These are phyloP conservation scores for Palythoa grandis DNA, from an alignment of 92 coral and sea anemone species.

Conservation along the genomic window DNA sequence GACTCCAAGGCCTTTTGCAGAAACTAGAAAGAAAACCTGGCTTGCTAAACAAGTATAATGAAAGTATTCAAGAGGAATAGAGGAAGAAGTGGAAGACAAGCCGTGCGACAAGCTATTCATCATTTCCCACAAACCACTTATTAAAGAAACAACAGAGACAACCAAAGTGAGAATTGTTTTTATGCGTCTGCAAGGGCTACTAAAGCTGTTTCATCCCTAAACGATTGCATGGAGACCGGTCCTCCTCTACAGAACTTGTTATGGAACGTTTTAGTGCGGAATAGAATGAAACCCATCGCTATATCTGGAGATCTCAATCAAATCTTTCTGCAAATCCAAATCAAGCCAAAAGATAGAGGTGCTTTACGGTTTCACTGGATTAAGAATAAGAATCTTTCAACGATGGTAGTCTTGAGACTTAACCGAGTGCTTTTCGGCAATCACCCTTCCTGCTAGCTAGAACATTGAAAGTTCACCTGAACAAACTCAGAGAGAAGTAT, in stretches of 20 bases:
- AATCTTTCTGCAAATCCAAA: no score
- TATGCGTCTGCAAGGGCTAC: no score
- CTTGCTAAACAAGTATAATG: conserved; percentile 48
- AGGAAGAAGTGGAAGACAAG: conserved; percentile 39
- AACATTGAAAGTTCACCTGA: conserved; percentile 45
- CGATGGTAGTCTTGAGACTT: no score
- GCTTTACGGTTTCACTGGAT: no score
- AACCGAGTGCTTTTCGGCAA: no score
- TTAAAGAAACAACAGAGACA: no score
- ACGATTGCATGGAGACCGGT: conserved; percentile 63
- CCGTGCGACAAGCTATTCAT: conserved; percentile 5
- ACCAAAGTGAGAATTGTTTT: no score
- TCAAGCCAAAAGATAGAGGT: no score
- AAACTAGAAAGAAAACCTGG: conserved; percentile 49
- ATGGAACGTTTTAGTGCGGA: conserved; percentile 47
- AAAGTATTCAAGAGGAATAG: conserved; percentile 53
- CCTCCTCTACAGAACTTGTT: conserved; percentile 61
- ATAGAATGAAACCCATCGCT: conserved; percentile 37
- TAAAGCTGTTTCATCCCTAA: conserved; percentile 40
- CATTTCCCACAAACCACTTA: conserved; percentile 56
- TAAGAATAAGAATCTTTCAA: no score
- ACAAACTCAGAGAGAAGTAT: conserved; percentile 28
- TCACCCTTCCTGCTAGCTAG: conserved; percentile 23
- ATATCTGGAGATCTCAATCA: conserved; percentile 43
- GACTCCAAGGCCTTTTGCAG: no score